Evolutionary conservation across 2,797 vertebrate genomes (phyloP), one percentile per base, ranked within the genome.

Genomic region (Macrochelys suwanniensis): DNA sequence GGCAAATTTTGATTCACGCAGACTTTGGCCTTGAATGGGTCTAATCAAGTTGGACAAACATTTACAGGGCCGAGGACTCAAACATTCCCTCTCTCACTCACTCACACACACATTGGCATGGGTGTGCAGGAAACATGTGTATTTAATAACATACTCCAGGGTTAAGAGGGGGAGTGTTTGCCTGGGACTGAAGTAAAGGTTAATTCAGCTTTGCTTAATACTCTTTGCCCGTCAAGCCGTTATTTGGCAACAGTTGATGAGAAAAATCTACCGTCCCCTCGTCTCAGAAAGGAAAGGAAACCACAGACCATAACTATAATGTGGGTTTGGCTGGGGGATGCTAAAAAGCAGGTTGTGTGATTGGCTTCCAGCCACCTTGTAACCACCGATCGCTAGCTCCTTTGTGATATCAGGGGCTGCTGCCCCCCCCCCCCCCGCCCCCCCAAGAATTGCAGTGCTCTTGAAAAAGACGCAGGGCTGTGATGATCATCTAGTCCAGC

Each of bases 231-330:
- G 1, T 87, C 80, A 90, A 85, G 85, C 50, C 31, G 77, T 17
- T 1, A 8, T 16, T 84, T 90, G 91, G 92, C 94, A 83, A n/a
- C 1, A 0, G 33, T 3, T 56, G 3, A 80, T 47, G 80, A 88
- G 82, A 78, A 74, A 85, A 86, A 33, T 74, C 92, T 82, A 80
- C 87, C 56, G 42, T 90, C 59, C 59, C 54, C 93, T 61, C 61
- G 47, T 82, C 65, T 5, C 0, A 61, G 74, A 84, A 76, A 53
- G 57, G 89, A 47, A 42, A 91, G 92, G 77, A 92, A 92, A 50
- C 71, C 7, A 1, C 2, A 0, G 47, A 31, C 80, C 74, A 10
- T 1, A 26, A 80, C 56, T 2, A 0, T 2, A 1, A 11, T 53
- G 56, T 54, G 78, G 87, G 59, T 86, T 84, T 17, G 78, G 47